Evolutionary conservation across 2,113 vertebrate genomes (phyloP), one percentile per base, ranked within the genome.

Genomic region (Desmodus rotundus): DNA sequence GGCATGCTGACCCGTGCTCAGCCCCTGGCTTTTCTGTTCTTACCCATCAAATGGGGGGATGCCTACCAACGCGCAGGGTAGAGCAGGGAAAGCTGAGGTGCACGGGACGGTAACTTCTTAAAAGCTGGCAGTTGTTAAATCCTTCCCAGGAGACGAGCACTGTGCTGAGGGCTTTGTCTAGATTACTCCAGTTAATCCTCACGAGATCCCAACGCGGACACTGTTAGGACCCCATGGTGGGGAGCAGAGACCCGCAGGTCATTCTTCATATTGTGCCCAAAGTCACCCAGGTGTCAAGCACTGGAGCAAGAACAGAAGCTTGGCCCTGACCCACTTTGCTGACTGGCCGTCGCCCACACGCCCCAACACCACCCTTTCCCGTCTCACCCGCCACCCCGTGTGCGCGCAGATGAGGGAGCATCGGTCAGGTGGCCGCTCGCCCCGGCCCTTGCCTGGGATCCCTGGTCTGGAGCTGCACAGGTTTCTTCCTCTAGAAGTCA

Each of bases 31-130:
- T 33, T 4, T 41, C n/a, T 47, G 67, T 84, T 31, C 63, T 80
- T 14, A 14, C 28, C n/a, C 4, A 0, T 63, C 4, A 13, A 24
- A 28, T 26, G 50, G 33, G 47, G 0, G 5, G 7, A 6, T 0
- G 1, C 36, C 10, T 5, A 1, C n/a, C 13, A 0, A 0, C 68
- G 15, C 0, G 0, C 1, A 16, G 36, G 19, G 63, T 9, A 12
- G 38, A 7, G 50, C 15, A 14, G 41, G 31, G 78, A 26, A 17
- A 4, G 16, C 7, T 41, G 63, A 65, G n/a, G 12, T 22, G n/a
- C n/a, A 12, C 24, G 0, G 4, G 78, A n/a, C 6, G 28, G 24
- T 73, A 1, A 31, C 43, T 56, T 82, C 61, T 56, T 86, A 58
- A 74, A 45, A 78, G 67, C 67, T 61, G 72, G 38, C 2, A 7